Percentiles rank a stretch among this genome's conserved stretches.
phyloP scores from a whole-genome alignment of 37 sponge, comb jelly and placozoan species.

The Crambe crambe region DNA sequence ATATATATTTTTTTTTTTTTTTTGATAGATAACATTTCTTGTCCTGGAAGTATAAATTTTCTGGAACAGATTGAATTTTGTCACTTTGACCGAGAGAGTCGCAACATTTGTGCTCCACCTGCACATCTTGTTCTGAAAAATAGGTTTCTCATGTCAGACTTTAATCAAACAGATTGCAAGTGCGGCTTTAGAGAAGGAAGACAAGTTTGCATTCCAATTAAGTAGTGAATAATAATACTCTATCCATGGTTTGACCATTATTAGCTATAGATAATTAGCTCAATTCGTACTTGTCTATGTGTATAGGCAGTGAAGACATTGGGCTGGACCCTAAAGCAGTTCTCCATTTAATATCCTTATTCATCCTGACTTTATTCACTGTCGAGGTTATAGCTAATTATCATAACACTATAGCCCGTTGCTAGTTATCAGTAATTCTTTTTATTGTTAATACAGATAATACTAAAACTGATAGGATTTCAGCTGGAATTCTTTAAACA shows the following conservation, averaged over 20 bases:
- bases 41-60: conserved; percentile 5
- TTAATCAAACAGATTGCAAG: not conserved
- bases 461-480: conserved; percentile 72
- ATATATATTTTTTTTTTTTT: too few relatives aligned
- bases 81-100: conserved; percentile 15
- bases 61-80: conserved; percentile 28
- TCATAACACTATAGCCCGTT: not conserved
- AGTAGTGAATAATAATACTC: not conserved
- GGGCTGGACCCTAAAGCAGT: conserved; percentile 69
- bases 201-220: not conserved
- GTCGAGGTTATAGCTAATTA: conserved; percentile 64
- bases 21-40: conserved; percentile 14
- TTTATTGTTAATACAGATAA: conserved; percentile 59
- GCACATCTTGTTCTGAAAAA: not conserved
- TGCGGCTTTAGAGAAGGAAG: not conserved
- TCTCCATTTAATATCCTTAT: conserved; percentile 62
- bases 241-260: not conserved
- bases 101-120: conserved; percentile 10
- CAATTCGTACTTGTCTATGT: not conserved
- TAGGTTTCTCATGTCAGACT: not conserved
- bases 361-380: conserved; percentile 69
- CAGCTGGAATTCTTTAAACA: conserved; percentile 80
- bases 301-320: conserved; percentile 24
- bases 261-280: not conserved
- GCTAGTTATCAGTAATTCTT: not conserved